Percentiles rank a stretch among this genome's conserved stretches.
Conservation (phyloP, 2,888 invertebrate species). For the Rhopalosiphum nymphaeae region DNA sequence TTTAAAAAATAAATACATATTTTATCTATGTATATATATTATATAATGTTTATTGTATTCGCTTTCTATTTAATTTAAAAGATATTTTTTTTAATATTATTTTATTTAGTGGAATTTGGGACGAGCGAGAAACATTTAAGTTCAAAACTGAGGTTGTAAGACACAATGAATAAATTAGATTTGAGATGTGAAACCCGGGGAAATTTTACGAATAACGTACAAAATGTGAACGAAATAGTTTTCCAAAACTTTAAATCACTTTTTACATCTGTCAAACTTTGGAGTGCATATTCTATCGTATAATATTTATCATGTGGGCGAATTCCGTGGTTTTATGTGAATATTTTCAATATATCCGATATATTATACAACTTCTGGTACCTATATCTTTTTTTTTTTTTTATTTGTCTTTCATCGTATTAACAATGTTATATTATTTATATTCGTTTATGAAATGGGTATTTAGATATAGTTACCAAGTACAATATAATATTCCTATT, state of each 20-base stretch:
- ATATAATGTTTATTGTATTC: not conserved
- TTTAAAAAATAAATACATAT: not conserved
- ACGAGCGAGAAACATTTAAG: conserved; percentile 1
- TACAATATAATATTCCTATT: not conserved
- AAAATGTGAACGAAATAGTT: conserved; percentile 41
- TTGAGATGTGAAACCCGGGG: conserved; percentile 22
- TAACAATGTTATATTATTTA: not conserved
- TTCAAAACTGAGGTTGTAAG: not conserved
- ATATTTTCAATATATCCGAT: not conserved
- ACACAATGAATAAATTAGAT: conserved; percentile 51
- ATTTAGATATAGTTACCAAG: not conserved
- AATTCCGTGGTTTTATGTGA: not conserved
- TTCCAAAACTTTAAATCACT: conserved; percentile 24
- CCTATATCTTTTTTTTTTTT: not conserved
- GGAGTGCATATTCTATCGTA: not conserved
- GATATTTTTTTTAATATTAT: not conserved
- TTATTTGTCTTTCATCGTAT: not conserved
- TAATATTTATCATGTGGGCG: not conserved
- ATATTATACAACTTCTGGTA: not conserved
- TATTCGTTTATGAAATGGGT: not conserved
- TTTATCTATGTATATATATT: not conserved
- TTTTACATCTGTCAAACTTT: conserved; percentile 41
- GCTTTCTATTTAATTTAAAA: not conserved
- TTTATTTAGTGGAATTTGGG: not conserved
- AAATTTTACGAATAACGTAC: not conserved